These are phyloP conservation scores for Coelopa frigida DNA, from an alignment of 1,140 invertebrate genomes.

Conservation along the genomic window DNA sequence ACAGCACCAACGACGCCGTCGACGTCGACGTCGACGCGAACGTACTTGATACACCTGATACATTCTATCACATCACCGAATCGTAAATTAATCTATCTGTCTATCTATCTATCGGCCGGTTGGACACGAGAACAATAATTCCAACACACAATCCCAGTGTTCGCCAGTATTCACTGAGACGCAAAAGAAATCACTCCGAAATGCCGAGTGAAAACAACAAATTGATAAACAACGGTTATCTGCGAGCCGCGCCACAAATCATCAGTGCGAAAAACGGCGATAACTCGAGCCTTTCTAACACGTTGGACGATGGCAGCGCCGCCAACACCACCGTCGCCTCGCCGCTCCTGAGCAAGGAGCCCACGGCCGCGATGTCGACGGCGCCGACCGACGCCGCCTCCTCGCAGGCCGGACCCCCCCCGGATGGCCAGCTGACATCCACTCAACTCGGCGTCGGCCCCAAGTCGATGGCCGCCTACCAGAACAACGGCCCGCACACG, in stretches of 20 bases:
- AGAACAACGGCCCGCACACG: conserved; percentile 21
- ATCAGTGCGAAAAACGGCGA: conserved; percentile 9
- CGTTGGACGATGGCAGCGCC: conserved; percentile 4
- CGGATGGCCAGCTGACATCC: too few species aligned
- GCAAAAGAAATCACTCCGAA: too few species aligned
- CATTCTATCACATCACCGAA: too few species aligned
- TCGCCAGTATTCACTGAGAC: too few species aligned
- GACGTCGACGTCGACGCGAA: too few species aligned
- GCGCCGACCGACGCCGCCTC: not conserved
- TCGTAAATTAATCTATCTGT: too few species aligned
- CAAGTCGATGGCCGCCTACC: conserved; percentile 4
- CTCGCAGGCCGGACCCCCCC: not conserved
- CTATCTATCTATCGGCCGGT: too few species aligned
- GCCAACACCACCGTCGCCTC: conserved; percentile 22
- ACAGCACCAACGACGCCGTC: too few species aligned
- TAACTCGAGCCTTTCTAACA: not conserved
- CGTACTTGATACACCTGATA: too few species aligned
- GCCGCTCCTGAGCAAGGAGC: conserved; percentile 20
- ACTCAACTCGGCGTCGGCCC: not conserved
- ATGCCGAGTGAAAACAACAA: conserved; percentile 14
- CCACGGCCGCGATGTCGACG: conserved; percentile 4
- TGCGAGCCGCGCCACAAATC: conserved; percentile 14
- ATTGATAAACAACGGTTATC: conserved; percentile 29
- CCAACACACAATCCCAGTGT: too few species aligned
- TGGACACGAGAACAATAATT: too few species aligned